These are phyloP conservation scores for Bathynomus jamesi DNA, from an alignment of 1,140 invertebrate genomes.

Conservation along the genomic window DNA sequence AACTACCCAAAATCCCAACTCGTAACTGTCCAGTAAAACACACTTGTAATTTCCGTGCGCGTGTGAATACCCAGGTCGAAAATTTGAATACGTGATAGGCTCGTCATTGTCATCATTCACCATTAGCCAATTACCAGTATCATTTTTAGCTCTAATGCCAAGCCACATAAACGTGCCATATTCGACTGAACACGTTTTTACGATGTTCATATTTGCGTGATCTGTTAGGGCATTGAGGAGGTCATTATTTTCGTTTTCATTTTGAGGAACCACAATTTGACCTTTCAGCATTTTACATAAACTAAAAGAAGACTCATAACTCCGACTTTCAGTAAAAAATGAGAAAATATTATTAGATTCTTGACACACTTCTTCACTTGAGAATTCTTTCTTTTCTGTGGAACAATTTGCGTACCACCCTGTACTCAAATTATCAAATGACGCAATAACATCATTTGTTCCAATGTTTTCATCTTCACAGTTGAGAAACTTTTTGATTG, in stretches of 20 bases:
- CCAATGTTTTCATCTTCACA: constrained; percentile 2
- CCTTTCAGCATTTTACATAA: constrained; percentile 34
- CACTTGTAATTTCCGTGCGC: constrained; percentile 7
- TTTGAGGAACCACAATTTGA: constrained; percentile 13
- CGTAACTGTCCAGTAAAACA: constrained; percentile 19
- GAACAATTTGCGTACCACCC: constrained; percentile 20
- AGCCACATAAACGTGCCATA: constrained; percentile 28
- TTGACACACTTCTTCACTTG: constrained; percentile 8
- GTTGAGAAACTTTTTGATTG: constrained; percentile 12
- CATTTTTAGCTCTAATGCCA: constrained; percentile 2
- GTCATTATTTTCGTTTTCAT: constrained; percentile 16
- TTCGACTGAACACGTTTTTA: constrained; percentile 12
- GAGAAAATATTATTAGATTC: constrained; percentile 1
- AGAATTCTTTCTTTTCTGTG: background rate
- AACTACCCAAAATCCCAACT: constrained; percentile 18
- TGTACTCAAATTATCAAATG: constrained; percentile 2
- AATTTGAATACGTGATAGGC: constrained; percentile 21
- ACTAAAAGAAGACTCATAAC: constrained; percentile 9
- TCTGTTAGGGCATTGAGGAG: constrained; percentile 8
- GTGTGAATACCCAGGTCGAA: constrained; percentile 13
- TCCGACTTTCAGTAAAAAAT: constrained; percentile 26
- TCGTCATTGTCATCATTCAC: constrained; percentile 13
- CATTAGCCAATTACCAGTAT: constrained; percentile 4
- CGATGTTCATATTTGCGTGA: background rate
- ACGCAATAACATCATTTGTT: constrained; percentile 12